A percentile compares a stretch with the other conserved stretches of the same genome.
Conservation (phyloP, 92 coral and sea anemone genomes). For the Bergia puertoricense region DNA sequence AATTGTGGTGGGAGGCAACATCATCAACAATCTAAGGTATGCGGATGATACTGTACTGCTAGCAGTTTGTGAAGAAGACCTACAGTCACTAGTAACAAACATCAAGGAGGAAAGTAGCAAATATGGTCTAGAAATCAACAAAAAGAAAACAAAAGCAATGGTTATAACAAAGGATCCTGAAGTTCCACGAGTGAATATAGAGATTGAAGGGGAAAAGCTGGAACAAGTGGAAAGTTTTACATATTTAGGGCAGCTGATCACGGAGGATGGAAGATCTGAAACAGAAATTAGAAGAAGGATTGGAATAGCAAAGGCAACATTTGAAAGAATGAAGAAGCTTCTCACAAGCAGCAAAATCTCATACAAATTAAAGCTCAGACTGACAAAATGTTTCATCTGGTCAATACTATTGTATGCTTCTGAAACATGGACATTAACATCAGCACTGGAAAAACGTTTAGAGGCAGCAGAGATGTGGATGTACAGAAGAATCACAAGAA, state of each 20-base stretch:
- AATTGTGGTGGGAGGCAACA: slow-evolving; percentile 19
- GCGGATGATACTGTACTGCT: slow-evolving; percentile 1
- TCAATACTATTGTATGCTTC: slow-evolving; percentile 18
- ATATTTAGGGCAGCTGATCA: neutral
- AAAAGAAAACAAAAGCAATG: neutral
- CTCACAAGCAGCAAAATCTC: slow-evolving; percentile 10
- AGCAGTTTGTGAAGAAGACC: slow-evolving; percentile 14
- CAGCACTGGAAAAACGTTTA: slow-evolving; percentile 1
- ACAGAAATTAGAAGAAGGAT: neutral
- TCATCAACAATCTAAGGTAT: slow-evolving; percentile 15
- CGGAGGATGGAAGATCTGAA: neutral
- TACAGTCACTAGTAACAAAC: slow-evolving; percentile 16
- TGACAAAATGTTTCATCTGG: slow-evolving; percentile 9
- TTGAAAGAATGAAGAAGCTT: neutral
- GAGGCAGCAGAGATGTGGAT: slow-evolving; percentile 14
- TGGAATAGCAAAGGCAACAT: neutral
- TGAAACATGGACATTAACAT: slow-evolving; percentile 25
- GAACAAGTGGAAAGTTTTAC: neutral
- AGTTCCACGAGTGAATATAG: neutral
- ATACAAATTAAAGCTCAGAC: neutral
- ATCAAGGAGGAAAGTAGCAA: slow-evolving; percentile 17
- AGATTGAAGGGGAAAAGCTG: neutral
- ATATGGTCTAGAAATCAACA: slow-evolving; percentile 10
- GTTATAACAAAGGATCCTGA: slow-evolving; percentile 11
- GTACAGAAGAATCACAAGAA: slow-evolving; percentile 4